phyloP scores from a whole-genome alignment of 2,113 vertebrate species.

The Mastomys coucha region DNA sequence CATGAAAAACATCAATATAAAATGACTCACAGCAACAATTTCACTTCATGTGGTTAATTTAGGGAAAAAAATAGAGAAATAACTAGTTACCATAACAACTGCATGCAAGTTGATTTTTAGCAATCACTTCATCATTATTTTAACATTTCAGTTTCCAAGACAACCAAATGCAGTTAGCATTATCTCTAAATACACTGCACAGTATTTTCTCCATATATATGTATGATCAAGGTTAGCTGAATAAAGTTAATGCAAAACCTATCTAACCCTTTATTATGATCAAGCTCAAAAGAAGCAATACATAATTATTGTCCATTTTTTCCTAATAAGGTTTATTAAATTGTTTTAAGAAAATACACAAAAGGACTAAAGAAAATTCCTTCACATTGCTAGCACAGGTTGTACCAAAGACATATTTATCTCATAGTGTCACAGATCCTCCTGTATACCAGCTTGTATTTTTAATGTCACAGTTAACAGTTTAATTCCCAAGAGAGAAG shows the following conservation, averaged over 20 bases:
- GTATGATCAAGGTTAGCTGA: slow-evolving; percentile 64
- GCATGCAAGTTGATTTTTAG: slow-evolving; percentile 76
- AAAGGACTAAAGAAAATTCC: slow-evolving; percentile 18
- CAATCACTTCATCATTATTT: slow-evolving; percentile 81
- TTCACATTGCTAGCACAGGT: background rate
- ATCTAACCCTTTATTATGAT: slow-evolving; percentile 51
- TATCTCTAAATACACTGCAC: slow-evolving; percentile 71
- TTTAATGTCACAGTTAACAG: background rate
- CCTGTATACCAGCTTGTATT: background rate
- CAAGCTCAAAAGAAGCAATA: slow-evolving; percentile 36
- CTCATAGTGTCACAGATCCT: background rate
- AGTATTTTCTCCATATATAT: slow-evolving; percentile 57
- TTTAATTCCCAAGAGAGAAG: background rate
- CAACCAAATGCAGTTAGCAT: slow-evolving; percentile 83
- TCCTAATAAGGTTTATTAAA: slow-evolving; percentile 42
- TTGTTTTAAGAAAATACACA: slow-evolving; percentile 43
- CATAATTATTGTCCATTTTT: background rate
- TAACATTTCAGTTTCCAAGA: slow-evolving; percentile 85
- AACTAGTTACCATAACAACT: slow-evolving; percentile 86
- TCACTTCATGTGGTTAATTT: slow-evolving; percentile 60
- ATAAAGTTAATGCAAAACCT: slow-evolving; percentile 57
- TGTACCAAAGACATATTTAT: background rate
- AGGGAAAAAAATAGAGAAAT: slow-evolving; percentile 69
- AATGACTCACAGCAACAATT: slow-evolving; percentile 28
- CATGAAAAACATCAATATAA: slow-evolving; percentile 34